phyloP scores from a whole-genome alignment of 2,113 vertebrate species.

The Apistogramma diplotaenia region DNA sequence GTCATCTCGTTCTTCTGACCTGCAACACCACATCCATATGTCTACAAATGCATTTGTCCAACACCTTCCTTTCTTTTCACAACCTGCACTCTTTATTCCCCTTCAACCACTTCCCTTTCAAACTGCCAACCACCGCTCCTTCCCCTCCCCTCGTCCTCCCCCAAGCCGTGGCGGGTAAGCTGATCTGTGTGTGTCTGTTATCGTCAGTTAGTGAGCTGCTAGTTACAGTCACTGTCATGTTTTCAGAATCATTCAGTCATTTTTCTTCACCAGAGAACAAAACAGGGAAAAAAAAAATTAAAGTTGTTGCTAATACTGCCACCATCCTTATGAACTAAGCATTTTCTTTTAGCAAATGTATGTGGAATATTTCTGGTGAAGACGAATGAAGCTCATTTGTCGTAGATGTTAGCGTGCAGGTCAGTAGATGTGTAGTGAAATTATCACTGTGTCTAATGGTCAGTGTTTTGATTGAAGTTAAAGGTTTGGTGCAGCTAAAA shows the following conservation, averaged over 20 bases:
- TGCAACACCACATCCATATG: background rate
- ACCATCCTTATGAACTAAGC: background rate
- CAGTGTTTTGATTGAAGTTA: background rate
- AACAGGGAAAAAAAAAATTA: background rate
- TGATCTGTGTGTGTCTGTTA: conserved; percentile 45
- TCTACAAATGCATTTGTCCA: background rate
- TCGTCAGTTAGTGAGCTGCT: conserved; percentile 8
- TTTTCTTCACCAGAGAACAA: conserved; percentile 49
- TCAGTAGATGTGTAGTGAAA: background rate
- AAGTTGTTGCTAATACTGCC: background rate
- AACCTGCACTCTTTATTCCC: background rate
- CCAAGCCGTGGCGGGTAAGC: conserved; percentile 75
- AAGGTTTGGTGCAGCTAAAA: background rate
- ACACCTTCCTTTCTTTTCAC: background rate
- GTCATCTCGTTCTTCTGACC: background rate
- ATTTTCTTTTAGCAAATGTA: background rate
- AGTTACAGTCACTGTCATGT: background rate
- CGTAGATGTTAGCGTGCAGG: background rate
- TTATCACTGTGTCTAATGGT: background rate
- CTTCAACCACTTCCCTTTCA: background rate
- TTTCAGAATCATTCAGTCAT: background rate
- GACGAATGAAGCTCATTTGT: background rate
- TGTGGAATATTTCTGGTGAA: conserved; percentile 19
- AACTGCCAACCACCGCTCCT: background rate
- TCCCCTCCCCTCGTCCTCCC: conserved; percentile 4